Base-by-base conservation (phyloP, 2,113 vertebrate species). In the Hippocampus abdominalis region DNA sequence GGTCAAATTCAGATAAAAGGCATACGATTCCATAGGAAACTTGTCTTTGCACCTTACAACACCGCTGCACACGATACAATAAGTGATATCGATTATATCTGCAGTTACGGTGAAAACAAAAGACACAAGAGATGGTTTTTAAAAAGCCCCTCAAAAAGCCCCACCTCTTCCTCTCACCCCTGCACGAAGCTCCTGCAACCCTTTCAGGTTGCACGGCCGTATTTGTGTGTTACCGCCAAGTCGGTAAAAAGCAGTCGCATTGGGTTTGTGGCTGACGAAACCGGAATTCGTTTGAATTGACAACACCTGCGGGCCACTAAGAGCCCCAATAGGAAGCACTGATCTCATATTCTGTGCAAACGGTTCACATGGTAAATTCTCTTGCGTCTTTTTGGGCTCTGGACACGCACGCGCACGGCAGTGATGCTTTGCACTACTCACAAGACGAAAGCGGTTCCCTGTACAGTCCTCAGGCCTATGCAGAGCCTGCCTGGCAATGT, bases 401-500 rank as follows among this genome's bases (percentile, higher is more conserved):
- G 18, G 20, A 53, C 2, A 10, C 8, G 8, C 2, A 9, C 21
- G 11, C 21, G 7, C 20, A 3, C 21, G 11, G n/a, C 8, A 53
- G 10, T 53, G 10, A 8, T 23, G n/a, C 8, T 53, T 8, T 53
- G 21, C 21, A 23, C 8, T 53, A n/a, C 32, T 3, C 27, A 20
- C 27, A 60, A 18, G 27, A 32, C 29, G 20, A 13, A 21, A 64
- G 11, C 40, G 3, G 42, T 64, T 64, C 16, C 15, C 57, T 1
- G 8, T 21, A 53, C 4, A 60, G 57, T 29, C 15, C 57, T 60
- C 15, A 12, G 64, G 75, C 77, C 63, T 74, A 76, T 64, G 59
- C 80, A 70, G 81, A 81, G 12, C 11, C 2, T 10, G 56, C 71
- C 64, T 74, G 72, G 69, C 68, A 81, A 79, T 79, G 84, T 84